Evolutionary conservation across 2,797 vertebrate species (phyloP), one percentile per base, ranked within the genome.

Genomic region (Leptodactylus fallax): DNA sequence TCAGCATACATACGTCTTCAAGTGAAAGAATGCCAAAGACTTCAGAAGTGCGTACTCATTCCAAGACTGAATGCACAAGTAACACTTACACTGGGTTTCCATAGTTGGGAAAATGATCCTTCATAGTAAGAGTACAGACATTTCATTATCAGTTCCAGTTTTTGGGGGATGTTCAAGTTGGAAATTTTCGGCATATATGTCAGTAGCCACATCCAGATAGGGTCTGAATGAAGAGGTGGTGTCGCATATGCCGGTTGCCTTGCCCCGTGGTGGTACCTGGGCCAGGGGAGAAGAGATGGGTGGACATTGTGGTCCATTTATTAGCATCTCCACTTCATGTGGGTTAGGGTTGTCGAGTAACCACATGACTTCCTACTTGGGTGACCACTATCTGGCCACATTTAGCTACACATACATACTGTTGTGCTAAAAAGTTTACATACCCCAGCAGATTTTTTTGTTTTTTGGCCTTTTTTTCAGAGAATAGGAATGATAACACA

Each of bases 21-120:
- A 74, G 71, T 49, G 17, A n/a, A 74, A 74, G 47, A 74, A 74
- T 49, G 71, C 71, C 45, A 74, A 74, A 74, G 71, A 21, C 71
- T 74, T 74, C 45, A 74, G 45, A 74, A n/a, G 71, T 74, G 71
- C 25, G 67, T 12, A 4, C 10, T n/a, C 45, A 9, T 17, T 49
- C 19, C 9, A 76, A 51, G 47, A 53, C 49, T 77, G 19, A 53
- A 23, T n/a, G 74, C 21, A 77, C 19, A 51, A 53, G 0, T 3
- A 53, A 23, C 23, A 53, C 36, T 1, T 36, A 36, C 36, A 53
- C 49, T 51, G 12, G n/a, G 17, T 14, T 23, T 67, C 13, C 3
- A 4, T 36, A 36, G 6, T 3, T 17, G 14, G 27, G 45, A 71
- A 71, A 45, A 71, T 45, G 16, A 67, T 1, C 36, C 36, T 36